phyloP scores from a whole-genome alignment of 2,113 vertebrate species.

The Ornithorhynchus anatinus region DNA sequence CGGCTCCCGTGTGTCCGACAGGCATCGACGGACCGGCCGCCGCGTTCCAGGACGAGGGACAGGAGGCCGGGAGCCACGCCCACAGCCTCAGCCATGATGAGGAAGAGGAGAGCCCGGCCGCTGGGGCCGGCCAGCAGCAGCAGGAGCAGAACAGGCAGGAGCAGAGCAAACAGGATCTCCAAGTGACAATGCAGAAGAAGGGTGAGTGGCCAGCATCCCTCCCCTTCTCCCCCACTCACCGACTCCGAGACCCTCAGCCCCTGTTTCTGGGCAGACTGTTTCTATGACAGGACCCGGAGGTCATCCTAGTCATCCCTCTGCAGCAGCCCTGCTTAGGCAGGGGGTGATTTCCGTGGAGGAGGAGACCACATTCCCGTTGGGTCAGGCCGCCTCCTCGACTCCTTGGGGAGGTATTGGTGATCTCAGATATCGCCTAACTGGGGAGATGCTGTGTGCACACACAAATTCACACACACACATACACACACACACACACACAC shows the following conservation, averaged over 20 bases:
- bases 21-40: slow-evolving; percentile 85
- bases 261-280: neutral
- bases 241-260: neutral
- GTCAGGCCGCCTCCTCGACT: no score
- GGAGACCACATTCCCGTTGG: no score
- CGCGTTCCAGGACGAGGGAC: slow-evolving; percentile 81
- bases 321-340: no score
- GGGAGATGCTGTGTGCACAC: no score
- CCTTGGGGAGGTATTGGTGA: no score
- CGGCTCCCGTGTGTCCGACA: slow-evolving; percentile 72
- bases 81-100: slow-evolving; percentile 86
- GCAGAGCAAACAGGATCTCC: slow-evolving; percentile 89
- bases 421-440: no score
- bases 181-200: slow-evolving; percentile 94
- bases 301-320: no score
- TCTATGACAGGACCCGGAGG: no score
- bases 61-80: slow-evolving; percentile 79
- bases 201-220: slow-evolving; percentile 70
- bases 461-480: no score
- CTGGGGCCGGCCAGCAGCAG: slow-evolving; percentile 46
- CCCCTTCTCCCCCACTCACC: neutral
- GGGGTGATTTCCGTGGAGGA: no score
- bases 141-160: slow-evolving; percentile 72
- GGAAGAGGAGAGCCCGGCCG: slow-evolving; percentile 66
- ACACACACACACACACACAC: no score